Base-by-base conservation (phyloP, 1,140 invertebrate genomes). In the Drosophila tropicalis region DNA sequence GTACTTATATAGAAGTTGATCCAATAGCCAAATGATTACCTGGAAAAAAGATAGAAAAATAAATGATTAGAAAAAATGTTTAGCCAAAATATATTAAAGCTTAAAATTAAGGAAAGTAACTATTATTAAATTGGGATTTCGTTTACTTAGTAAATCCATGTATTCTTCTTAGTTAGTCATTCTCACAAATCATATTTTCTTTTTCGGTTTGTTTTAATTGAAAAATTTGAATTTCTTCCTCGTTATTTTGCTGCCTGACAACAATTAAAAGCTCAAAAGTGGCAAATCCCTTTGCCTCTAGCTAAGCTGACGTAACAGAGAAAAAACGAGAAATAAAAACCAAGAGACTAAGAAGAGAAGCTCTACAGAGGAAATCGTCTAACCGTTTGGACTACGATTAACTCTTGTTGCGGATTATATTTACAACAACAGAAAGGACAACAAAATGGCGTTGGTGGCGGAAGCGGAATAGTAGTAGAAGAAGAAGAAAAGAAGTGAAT, bases 1-100 rank as follows among this genome's bases (percentile, higher is more conserved):
- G 10, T 51, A 51, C 17, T 51, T 41, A n/a, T 17, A 19, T 39
- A 58, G 5, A 15, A 22, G 51, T 15, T 61, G 22, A 39, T 36
- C 47, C 15, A 29, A 32, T 9, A 41, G 54, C 57, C 44, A 54
- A 32, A 25, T 17, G 32, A 72, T 74, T 74, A 67, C 71, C 69
- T 71, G 64, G 25, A 71, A 71, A 39, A 19, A 29, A 29, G 0
- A 71, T 5, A 60, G 34, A 54, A 44, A 39, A 29, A 36, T n/a
- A n/a, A 36, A 29, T 29, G 5, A 29, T 29, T 29, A 29, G n/a
- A 29, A 5, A 5, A 6, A 29, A 5, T 29, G 29, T 29, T 29
- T 5, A 29, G 6, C 29, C 29, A 6, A 29, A 29, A 29, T 29
- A 29, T 29, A 29, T 29, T 29, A 5, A 0, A 29, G 5, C 29